Evolutionary conservation across 2,113 vertebrate genomes (phyloP), one percentile per base, ranked within the genome.

Genomic region (Helogale parvula): DNA sequence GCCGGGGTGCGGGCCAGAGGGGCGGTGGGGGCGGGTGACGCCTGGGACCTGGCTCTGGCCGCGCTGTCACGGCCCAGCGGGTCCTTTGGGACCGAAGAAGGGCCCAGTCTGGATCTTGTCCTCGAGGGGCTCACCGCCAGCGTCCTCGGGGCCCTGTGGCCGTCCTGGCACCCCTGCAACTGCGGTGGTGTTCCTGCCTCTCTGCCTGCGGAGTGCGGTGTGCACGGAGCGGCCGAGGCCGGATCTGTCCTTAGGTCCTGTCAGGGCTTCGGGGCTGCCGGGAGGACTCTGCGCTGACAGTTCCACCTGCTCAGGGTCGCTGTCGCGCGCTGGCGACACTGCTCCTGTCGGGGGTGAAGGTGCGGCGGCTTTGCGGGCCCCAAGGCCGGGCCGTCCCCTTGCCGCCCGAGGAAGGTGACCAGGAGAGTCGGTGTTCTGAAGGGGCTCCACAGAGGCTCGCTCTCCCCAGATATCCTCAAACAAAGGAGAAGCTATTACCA

Each of bases 71-170:
- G n/a, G n/a, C n/a, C n/a, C 3, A 77, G 23, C 50, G 86, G 72
- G 86, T 71, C 45, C 68, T 88, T 66, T 76, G 35, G 38, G 52
- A 81, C 25, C 7, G 35, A 76, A 21, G 38, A 52, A 63, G 89
- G 72, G 13, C 81, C 93, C 82, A 52, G 41, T 50, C 79, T 33
- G 13, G 50, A 31, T 54, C 33, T 89, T 68, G 13, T 93, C 79
- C 93, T 92, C 95, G 76, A 77, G 50, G 81, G 96, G 81, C 66
- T 84, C 96, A 4, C 80, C 83, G 38, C 25, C 3, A 25, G 15
- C 41, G 45, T 81, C 45, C 31, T 84, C 38, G 65, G 92, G 54
- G 17, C 52, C 87, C 79, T 54, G 7, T 2, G 29, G 79, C 93
- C 82, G 74, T 45, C 60, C 80, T 79, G 38, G 38, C 38, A 41